Percentiles rank a stretch among this genome's conserved stretches.
These are phyloP conservation scores for Microcebus lehilahytsara DNA, from an alignment of 2,113 vertebrate genomes.

Conservation along the genomic window DNA sequence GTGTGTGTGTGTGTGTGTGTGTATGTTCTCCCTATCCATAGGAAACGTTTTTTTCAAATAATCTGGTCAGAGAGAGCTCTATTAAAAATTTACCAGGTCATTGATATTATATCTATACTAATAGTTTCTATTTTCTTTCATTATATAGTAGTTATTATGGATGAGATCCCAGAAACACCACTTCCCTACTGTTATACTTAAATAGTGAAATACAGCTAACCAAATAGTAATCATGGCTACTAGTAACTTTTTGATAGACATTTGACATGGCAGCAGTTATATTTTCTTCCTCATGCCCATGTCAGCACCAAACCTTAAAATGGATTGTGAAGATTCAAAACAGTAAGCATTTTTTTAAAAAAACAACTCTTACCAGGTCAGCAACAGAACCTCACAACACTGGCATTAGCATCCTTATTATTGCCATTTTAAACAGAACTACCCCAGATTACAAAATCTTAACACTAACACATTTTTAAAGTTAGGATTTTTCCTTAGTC, in stretches of 20 bases:
- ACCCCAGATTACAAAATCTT: not conserved
- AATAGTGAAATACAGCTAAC: slow-evolving; percentile 32
- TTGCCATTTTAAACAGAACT: not conserved
- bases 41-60: slow-evolving; percentile 19
- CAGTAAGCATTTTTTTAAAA: not conserved
- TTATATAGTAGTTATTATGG: not conserved
- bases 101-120: not conserved
- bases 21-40: not conserved
- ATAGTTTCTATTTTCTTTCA: slow-evolving; percentile 30
- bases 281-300: not conserved
- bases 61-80: not conserved
- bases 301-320: not conserved
- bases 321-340: slow-evolving; percentile 2
- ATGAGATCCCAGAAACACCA: not conserved
- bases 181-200: not conserved
- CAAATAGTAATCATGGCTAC: not conserved
- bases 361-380: not conserved
- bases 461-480: not conserved
- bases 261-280: not conserved
- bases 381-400: not conserved
- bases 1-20: not conserved
- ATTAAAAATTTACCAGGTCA: not conserved
- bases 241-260: not conserved
- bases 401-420: not conserved
- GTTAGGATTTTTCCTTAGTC: not conserved